Base-by-base conservation (phyloP, 2,888 invertebrate genomes). In the Girardia tigrina region DNA sequence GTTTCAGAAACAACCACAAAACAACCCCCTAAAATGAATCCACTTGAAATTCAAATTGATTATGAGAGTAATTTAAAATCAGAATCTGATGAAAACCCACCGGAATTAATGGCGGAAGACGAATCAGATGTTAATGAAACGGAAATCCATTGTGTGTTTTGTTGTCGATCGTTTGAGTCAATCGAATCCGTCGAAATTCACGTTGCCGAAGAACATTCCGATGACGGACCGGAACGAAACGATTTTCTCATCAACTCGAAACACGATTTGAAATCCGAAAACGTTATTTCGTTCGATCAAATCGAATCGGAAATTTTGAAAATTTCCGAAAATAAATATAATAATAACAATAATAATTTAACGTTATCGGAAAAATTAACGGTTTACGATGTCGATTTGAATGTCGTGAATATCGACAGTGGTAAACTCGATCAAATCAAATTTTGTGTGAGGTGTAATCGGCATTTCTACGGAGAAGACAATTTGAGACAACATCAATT, bases 401-500 rank as follows among this genome's bases (percentile, higher is more conserved):
- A 56, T 56, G 56, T 56, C 4, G 56, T 56, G 4, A 12, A 56
- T 56, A 23, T 56, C 4, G 56, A 56, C 23, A 23, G 56, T 6
- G 23, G 2, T 56, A 56, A 56, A 56, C 23, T 56, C 20, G 56
- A 56, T 16, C 56, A 56, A 56, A 56, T 56, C 4, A 56, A 56
- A 16, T 56, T 56, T 23, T 56, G 56, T 56, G 56, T 56, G 20
- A 56, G 56, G 23, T 56, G 56, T 56, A 56, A n/a, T 56, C n/a
- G 56, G 23, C 56, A 56, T 56, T 56, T 56, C 23, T n/a, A 56
- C 23, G 56, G 56, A n/a, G 56, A 56, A 16, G 56, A 56, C 23
- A 56, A 56, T n/a, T 56, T 56, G n/a, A 4, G 56, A 56, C 56
- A 56, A n/a, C 56, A 56, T 56, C 56, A 56, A 56, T 56, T 56